Evolutionary conservation across 2,888 invertebrate genomes (phyloP).

Genomic region (Sacculina carcini): DNA sequence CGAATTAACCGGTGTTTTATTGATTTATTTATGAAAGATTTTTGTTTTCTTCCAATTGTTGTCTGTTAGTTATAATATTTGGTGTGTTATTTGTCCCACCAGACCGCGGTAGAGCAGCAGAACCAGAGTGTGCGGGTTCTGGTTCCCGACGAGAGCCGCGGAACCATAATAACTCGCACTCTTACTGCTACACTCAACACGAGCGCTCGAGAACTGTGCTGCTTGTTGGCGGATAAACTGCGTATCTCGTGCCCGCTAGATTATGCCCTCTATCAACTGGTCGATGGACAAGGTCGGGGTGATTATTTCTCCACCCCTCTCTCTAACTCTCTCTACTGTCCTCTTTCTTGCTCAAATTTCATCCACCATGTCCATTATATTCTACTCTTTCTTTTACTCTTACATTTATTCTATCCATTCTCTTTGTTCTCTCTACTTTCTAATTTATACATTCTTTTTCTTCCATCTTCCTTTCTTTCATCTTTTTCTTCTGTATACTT

Average conservation of each 20-base stretch:
- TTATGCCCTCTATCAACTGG: slow-evolving; percentile 67
- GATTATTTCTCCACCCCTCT: neutral
- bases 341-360: too few species aligned
- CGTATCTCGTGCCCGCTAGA: slow-evolving; percentile 89
- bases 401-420: too few species aligned
- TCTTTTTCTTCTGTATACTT: too few species aligned
- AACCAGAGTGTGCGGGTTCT: slow-evolving; percentile 78
- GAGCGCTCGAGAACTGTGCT: slow-evolving; percentile 71
- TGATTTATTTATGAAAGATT: neutral
- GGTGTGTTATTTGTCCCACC: too few species aligned
- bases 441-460: too few species aligned
- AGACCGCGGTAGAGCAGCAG: too few species aligned
- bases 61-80: too few species aligned
- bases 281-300: slow-evolving; percentile 55
- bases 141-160: slow-evolving; percentile 77
- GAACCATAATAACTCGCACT: slow-evolving; percentile 68
- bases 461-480: too few species aligned
- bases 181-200: slow-evolving; percentile 79
- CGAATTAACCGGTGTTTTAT: neutral
- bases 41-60: too few species aligned
- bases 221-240: slow-evolving; percentile 80
- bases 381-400: too few species aligned
- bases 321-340: neutral
- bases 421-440: too few species aligned
- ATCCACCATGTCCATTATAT: too few species aligned